Base-by-base conservation (phyloP, 2,888 invertebrate species). In the Agrotis exclamationis region DNA sequence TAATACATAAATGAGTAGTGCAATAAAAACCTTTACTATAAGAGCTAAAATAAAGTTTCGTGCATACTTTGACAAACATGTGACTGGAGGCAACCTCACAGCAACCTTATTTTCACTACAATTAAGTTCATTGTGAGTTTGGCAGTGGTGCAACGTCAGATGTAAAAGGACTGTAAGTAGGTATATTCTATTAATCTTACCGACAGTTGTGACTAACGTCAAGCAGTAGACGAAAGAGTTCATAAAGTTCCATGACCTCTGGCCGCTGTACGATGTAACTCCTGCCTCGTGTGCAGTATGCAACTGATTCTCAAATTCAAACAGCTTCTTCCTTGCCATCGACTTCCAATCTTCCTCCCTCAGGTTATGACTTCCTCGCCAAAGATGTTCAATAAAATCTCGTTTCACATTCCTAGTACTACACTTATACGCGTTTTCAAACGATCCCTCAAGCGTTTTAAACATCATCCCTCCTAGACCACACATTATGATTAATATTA, bases 341-440 rank as follows among this genome's bases (percentile, higher is more conserved):
- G 98, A 98, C 88, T 98, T 98, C 99, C 99, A 99, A 88, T 99
- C 98, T 63, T 99, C 98, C 91, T 98, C 98, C 67, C 97, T 97
- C 93, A 98, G 94, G 88, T 97, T 97, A 90, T 98, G 98, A 91
- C 98, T 98, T 73, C 97, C 97, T 65, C 97, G 96, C 98, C 99
- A 98, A 54, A 99, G 96, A 76, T 97, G 96, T 87, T 98, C 98
- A 71, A 99, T 97, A 83, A 99, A 98, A 91, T 98, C 98, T 7
- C 99, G 96, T 89, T 98, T 98, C 0, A 99, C 98, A 85, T 98
- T 96, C 85, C 98, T 98, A 56, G 98, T 98, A 13, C 98, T 98
- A 89, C 98, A 98, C 94, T 99, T 99, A 93, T 98, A 98, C 78
- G 98, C 98, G 76, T 98, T 97, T 89, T 99, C 99, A 85, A 98